Evolutionary conservation across 2,888 invertebrate species (phyloP).

Genomic region (Clivina fossor): DNA sequence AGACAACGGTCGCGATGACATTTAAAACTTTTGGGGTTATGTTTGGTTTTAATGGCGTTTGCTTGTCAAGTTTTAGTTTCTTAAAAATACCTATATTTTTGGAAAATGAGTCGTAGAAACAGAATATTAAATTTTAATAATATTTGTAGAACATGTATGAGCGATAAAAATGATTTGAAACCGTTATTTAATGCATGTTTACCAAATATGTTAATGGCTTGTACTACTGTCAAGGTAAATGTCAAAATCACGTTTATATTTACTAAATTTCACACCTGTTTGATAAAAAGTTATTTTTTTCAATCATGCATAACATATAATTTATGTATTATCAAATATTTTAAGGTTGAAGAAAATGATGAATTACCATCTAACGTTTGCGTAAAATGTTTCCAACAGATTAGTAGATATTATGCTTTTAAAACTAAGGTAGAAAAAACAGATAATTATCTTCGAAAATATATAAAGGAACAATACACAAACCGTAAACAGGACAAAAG

Average conservation of each 20-base stretch:
- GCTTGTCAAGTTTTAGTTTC: constrained; percentile 3
- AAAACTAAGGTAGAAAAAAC: constrained; percentile 51
- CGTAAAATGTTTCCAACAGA: constrained; percentile 50
- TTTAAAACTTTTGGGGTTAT: too few relatives aligned
- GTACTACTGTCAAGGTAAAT: constrained; percentile 47
- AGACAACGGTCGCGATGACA: too few relatives aligned
- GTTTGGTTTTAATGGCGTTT: constrained; percentile 17
- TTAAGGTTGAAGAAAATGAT: constrained; percentile 50
- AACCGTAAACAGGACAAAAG: constrained; percentile 24
- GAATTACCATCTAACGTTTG: constrained; percentile 52
- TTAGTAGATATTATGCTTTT: constrained; percentile 51
- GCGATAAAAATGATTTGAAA: constrained; percentile 45
- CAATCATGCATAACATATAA: constrained; percentile 4
- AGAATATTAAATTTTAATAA: constrained; percentile 44
- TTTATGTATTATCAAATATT: constrained; percentile 27
- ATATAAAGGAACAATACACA: constrained; percentile 40
- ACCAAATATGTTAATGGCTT: constrained; percentile 48
- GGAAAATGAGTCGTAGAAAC: constrained; percentile 34
- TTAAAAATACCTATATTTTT: constrained; percentile 34
- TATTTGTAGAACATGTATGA: constrained; percentile 48
- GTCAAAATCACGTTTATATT: constrained; percentile 18
- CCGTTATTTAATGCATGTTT: constrained; percentile 46
- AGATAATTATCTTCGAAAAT: constrained; percentile 48
- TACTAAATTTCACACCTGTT: constrained; percentile 12
- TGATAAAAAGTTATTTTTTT: constrained; percentile 24